Conservation (phyloP, 2,888 invertebrate genomes). For the Apotomis betuletana region DNA sequence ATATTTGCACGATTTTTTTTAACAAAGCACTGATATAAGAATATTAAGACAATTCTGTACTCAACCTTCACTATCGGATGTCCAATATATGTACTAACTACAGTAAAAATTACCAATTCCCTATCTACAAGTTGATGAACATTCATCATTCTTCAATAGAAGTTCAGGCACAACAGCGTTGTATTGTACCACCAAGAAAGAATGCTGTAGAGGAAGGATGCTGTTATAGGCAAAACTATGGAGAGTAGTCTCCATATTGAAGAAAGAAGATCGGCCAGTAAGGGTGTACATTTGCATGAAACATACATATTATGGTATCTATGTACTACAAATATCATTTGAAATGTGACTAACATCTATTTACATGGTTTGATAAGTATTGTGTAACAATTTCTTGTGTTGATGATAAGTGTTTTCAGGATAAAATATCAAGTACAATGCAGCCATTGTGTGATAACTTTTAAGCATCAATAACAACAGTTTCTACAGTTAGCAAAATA, state of each 20-base stretch:
- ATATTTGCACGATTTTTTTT: background rate
- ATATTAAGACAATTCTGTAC: background rate
- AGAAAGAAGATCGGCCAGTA: slow-evolving; percentile 8
- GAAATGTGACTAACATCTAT: slow-evolving; percentile 5
- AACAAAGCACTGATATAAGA: background rate
- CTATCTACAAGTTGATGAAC: background rate
- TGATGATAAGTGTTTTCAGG: slow-evolving; percentile 20
- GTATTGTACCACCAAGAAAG: background rate
- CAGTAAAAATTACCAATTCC: background rate
- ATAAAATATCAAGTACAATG: background rate
- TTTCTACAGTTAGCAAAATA: background rate
- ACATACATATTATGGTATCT: background rate
- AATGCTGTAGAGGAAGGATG: background rate
- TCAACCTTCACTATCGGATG: background rate
- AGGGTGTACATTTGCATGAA: background rate
- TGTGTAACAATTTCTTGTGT: background rate
- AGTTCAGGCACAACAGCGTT: too few species aligned
- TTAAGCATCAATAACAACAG: background rate
- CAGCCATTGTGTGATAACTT: background rate
- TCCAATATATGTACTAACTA: background rate
- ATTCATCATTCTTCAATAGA: background rate
- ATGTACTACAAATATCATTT: background rate
- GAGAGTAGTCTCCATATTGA: background rate
- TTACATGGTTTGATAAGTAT: background rate
- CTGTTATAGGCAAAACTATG: background rate